Base-by-base conservation (phyloP, 2,113 vertebrate genomes). In the Physeter macrocephalus region DNA sequence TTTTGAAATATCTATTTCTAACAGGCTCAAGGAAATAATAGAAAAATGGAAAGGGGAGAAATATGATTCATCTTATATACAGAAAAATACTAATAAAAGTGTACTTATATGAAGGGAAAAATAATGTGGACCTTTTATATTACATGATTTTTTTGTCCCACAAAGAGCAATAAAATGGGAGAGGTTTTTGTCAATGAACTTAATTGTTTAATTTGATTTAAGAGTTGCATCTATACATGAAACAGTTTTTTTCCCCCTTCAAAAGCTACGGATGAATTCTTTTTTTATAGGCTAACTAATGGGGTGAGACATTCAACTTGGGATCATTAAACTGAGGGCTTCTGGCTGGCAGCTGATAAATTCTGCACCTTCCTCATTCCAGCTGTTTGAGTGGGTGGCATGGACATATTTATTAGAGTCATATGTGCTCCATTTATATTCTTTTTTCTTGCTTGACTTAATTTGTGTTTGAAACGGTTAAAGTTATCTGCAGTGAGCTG, bases 121-220 rank as follows among this genome's bases (percentile, higher is more conserved):
- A 20, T 20, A 54, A 78, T 88, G 71, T 86, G 14, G 43, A 14
- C 21, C 39, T 94, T 96, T 97, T 83, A 77, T 81, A 69, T 46
- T 72, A 75, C 18, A 27, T 77, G 15, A 31, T 85, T 7, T 90
- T 52, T 57, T 74, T 59, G 52, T 34, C 36, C 31, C 13, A 83
- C n/a, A 46, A 86, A 89, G 34, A 92, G 43, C 46, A 95, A 66
- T 87, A 90, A 88, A 93, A 49, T 14, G 75, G n/a, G 18, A 90
- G 14, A 80, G 27, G 75, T 66, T 67, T 71, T 1, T 88, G 8
- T 41, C 67, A 59, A 12, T 46, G 88, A 86, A 96, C 93, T 95
- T 95, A 94, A 85, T 82, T 43, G 54, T 83, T 94, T 93, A 85
- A 74, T 89, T 92, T 89, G 80, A 87, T 96, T 96, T 93, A 93